Evolutionary conservation across 1,140 invertebrate species (phyloP).

Genomic region (Rhopalosiphum maidis): DNA sequence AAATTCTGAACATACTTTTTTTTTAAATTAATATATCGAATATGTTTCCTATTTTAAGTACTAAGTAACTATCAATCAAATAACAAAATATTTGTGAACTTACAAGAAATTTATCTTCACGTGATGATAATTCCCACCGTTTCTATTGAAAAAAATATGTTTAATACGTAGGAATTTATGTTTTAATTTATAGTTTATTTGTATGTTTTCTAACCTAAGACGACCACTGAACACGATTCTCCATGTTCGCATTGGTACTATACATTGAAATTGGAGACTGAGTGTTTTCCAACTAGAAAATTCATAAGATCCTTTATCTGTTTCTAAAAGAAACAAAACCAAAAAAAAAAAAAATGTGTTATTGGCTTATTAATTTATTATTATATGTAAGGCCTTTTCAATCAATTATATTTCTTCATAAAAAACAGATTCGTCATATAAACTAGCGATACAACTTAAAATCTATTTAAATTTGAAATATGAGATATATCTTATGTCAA

Average conservation of each 20-base stretch:
- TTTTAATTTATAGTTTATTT: not conserved
- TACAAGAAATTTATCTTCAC: slow-evolving; percentile 37
- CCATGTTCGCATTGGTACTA: slow-evolving; percentile 58
- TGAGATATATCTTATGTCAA: not conserved
- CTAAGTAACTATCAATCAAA: not conserved
- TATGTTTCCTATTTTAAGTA: not conserved
- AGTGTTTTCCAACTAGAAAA: slow-evolving; percentile 51
- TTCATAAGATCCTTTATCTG: not conserved
- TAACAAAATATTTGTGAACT: not conserved
- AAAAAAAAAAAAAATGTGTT: not conserved
- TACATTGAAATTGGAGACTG: slow-evolving; percentile 42
- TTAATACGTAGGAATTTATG: not conserved
- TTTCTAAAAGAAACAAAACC: slow-evolving; percentile 29
- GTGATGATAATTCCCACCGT: not conserved
- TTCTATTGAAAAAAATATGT: not conserved
- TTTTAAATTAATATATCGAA: not conserved
- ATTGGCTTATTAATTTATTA: not conserved
- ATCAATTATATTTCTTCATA: not conserved
- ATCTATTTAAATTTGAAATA: not conserved
- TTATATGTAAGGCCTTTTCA: not conserved
- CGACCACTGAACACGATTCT: slow-evolving; percentile 57
- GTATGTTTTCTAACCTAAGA: slow-evolving; percentile 29
- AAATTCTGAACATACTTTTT: not conserved
- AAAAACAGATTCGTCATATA: not conserved
- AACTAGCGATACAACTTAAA: not conserved